Evolutionary conservation across 2,113 vertebrate genomes (phyloP).

Genomic region (Nematolebias whitei): DNA sequence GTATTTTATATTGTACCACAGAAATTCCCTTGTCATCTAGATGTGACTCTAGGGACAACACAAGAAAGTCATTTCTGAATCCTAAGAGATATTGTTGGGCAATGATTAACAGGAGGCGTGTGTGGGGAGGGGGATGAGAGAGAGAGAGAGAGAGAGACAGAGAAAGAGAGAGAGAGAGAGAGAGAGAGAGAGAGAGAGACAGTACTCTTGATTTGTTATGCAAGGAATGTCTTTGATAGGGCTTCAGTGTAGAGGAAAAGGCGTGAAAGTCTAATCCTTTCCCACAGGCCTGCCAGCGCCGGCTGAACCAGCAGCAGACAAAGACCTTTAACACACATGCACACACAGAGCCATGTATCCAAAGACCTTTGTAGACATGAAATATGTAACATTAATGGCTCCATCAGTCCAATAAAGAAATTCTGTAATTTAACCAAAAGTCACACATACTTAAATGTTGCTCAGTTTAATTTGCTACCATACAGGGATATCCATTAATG

Average conservation of each 20-base stretch:
- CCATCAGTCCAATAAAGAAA: no score
- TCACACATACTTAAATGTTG: not conserved
- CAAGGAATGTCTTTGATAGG: conserved; percentile 89
- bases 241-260: conserved; percentile 83
- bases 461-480: not conserved
- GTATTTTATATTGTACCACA: no score
- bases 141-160: conserved; percentile 32
- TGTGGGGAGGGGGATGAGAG: conserved; percentile 20
- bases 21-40: no score
- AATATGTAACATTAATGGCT: not conserved
- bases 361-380: not conserved
- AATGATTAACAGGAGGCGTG: conserved; percentile 51
- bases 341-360: conserved; percentile 12
- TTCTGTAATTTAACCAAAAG: not conserved
- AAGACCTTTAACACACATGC: conserved; percentile 67
- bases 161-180: not conserved
- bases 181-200: conserved; percentile 22
- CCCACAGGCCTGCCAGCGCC: conserved; percentile 87
- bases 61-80: conserved; percentile 63
- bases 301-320: conserved; percentile 82
- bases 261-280: conserved; percentile 90
- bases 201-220: conserved; percentile 88
- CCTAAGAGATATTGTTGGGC: conserved; percentile 31
- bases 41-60: conserved; percentile 9
- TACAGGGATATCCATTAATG: not conserved